Conservation (phyloP, 2,888 invertebrate species). For the Sphinx pinastri region DNA sequence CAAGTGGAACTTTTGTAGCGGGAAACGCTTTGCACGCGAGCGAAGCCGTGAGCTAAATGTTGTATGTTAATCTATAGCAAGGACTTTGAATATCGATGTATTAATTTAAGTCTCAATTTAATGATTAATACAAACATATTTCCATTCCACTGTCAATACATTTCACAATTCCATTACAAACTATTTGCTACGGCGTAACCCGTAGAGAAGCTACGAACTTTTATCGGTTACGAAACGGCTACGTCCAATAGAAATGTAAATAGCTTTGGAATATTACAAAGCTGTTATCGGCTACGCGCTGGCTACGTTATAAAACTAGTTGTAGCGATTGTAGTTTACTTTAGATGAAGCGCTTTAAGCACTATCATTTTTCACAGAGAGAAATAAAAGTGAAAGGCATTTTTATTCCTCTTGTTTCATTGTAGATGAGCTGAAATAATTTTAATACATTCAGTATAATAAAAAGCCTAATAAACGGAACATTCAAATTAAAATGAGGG, state of each 20-base stretch:
- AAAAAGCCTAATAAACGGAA: neutral
- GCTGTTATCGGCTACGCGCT: slow-evolving; percentile 19
- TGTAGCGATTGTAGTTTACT: slow-evolving; percentile 1
- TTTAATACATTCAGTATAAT: too few species aligned
- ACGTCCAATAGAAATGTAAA: slow-evolving; percentile 24
- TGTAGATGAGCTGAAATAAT: neutral
- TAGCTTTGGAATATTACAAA: slow-evolving; percentile 16
- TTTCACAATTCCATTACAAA: neutral
- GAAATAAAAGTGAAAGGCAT: neutral
- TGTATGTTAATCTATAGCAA: too few species aligned
- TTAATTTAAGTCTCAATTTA: too few species aligned
- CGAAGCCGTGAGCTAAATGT: too few species aligned
- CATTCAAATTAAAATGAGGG: neutral
- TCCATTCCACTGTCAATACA: neutral
- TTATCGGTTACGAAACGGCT: slow-evolving; percentile 16
- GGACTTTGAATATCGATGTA: too few species aligned
- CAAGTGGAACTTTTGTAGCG: too few species aligned
- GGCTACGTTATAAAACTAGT: slow-evolving; percentile 7
- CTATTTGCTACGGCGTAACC: slow-evolving; percentile 2
- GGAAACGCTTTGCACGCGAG: too few species aligned
- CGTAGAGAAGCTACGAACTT: slow-evolving; percentile 17
- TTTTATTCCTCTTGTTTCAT: neutral
- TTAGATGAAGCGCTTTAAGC: neutral
- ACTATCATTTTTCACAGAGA: neutral
- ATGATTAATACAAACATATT: neutral